Percentiles rank a stretch among this genome's conserved stretches.
Evolutionary conservation across 2,888 invertebrate genomes (phyloP).

Genomic region (Synergus gifuensis): DNA sequence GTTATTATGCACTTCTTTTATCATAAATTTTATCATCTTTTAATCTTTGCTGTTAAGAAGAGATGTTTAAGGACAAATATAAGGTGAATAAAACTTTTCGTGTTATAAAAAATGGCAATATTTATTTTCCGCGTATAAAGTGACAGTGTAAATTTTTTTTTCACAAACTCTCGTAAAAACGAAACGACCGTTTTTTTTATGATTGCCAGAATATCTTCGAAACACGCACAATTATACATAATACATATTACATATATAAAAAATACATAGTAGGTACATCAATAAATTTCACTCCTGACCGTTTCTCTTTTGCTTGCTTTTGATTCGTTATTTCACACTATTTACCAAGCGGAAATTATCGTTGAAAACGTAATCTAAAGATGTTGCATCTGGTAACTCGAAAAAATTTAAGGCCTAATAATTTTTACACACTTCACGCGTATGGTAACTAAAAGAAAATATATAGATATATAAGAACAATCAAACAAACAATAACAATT

Average conservation of each 20-base stretch:
- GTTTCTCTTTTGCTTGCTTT: slow-evolving; percentile 37
- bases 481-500: slow-evolving; percentile 42
- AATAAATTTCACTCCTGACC: slow-evolving; percentile 41
- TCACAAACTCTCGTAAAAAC: slow-evolving; percentile 11
- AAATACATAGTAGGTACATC: slow-evolving; percentile 24
- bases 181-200: slow-evolving; percentile 21
- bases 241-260: slow-evolving; percentile 33
- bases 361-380: slow-evolving; percentile 31
- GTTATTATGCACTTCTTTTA: not conserved
- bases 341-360: slow-evolving; percentile 33
- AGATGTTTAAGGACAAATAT: not conserved
- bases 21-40: not conserved
- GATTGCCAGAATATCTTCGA: slow-evolving; percentile 20
- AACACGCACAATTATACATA: slow-evolving; percentile 14
- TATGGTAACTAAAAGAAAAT: slow-evolving; percentile 37
- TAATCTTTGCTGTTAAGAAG: not conserved
- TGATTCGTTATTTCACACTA: slow-evolving; percentile 19
- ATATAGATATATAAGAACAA: slow-evolving; percentile 40
- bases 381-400: slow-evolving; percentile 41
- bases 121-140: not conserved
- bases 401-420: slow-evolving; percentile 39
- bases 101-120: not conserved
- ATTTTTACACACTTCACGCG: slow-evolving; percentile 30
- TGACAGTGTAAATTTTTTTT: not conserved
- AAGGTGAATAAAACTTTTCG: not conserved